These are phyloP conservation scores for Polymixis lichenea DNA, from an alignment of 2,888 invertebrate genomes.

Conservation along the genomic window DNA sequence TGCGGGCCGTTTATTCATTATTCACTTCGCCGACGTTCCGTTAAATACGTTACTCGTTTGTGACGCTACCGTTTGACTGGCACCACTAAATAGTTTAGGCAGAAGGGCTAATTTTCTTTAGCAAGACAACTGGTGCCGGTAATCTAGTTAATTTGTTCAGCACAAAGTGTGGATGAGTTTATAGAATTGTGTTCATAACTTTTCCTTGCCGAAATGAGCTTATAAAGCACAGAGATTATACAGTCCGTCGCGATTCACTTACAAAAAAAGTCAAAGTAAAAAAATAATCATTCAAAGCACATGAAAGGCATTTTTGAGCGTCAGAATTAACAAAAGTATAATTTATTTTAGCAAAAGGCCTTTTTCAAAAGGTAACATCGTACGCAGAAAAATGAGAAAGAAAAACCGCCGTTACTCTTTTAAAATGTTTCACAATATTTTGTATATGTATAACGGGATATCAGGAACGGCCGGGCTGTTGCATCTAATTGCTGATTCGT, in stretches of 20 bases:
- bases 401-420: too few relatives aligned
- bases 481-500: too few relatives aligned
- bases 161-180: neutral
- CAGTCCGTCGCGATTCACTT: neutral
- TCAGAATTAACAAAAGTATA: too few relatives aligned
- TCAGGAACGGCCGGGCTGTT: too few relatives aligned
- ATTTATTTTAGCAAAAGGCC: too few relatives aligned
- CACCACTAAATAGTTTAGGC: conserved; percentile 24
- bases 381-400: too few relatives aligned
- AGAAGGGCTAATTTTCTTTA: conserved; percentile 25
- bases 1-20: conserved; percentile 65
- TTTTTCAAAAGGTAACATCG: too few relatives aligned
- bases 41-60: conserved; percentile 64
- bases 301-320: too few relatives aligned
- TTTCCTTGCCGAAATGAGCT: neutral
- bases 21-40: conserved; percentile 65
- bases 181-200: neutral
- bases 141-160: neutral
- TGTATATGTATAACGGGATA: too few relatives aligned
- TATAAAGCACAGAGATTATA: neutral
- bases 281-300: too few relatives aligned
- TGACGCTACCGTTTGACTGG: conserved; percentile 44
- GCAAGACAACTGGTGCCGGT: neutral
- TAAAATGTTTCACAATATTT: too few relatives aligned
- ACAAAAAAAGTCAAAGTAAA: neutral